Evolutionary conservation across 2,113 vertebrate species (phyloP).

Genomic region (Sitta europaea): DNA sequence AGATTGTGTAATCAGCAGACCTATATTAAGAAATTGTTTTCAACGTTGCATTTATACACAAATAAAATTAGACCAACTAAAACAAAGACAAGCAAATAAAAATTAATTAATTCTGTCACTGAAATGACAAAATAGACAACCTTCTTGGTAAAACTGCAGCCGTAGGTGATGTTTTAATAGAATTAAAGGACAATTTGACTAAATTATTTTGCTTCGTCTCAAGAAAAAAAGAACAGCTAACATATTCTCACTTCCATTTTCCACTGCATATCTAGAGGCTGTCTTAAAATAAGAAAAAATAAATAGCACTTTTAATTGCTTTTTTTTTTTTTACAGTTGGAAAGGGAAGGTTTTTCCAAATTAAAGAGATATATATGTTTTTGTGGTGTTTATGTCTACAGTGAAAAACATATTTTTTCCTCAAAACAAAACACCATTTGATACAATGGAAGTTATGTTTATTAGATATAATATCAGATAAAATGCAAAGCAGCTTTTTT

Average conservation of each 20-base stretch:
- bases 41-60: not conserved
- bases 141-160: not conserved
- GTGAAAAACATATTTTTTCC: not conserved
- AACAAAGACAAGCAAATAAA: not conserved
- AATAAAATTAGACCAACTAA: not conserved
- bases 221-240: not conserved
- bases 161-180: not conserved
- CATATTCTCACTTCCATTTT: not conserved
- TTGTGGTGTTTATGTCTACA: accelerated
- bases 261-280: not conserved
- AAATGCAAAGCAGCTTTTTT: not conserved
- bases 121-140: not conserved
- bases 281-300: not conserved
- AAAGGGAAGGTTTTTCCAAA: not conserved
- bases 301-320: not conserved
- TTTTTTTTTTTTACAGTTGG: not conserved
- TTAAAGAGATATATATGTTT: not conserved
- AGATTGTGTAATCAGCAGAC: not conserved
- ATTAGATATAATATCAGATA: not conserved
- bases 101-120: not conserved
- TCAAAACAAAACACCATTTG: not conserved
- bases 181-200: not conserved
- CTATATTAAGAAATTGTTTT: not conserved
- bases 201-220: not conserved
- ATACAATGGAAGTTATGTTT: not conserved